Base-by-base conservation (phyloP, 2,888 invertebrate genomes). In the Hololepta plana region DNA sequence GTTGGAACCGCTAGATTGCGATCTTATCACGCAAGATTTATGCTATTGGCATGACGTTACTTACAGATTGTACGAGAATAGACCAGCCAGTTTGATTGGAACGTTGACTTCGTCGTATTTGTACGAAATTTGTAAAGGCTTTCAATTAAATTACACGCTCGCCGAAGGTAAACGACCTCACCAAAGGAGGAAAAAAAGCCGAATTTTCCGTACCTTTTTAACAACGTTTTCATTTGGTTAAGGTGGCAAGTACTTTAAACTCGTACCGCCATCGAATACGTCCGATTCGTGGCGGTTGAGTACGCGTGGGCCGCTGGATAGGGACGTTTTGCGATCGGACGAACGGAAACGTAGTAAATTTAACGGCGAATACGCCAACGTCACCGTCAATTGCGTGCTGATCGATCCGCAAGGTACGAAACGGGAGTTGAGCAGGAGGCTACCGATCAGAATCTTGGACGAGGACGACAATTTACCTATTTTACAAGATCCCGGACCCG, bases 391-490 rank as follows among this genome's bases (percentile, higher is more conserved):
- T 26, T 62, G 61, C 39, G 51, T 54, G 27, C 47, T 59, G 1
- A 55, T 52, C 44, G 46, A 51, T 37, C 41, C 47, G 11, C 42
- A 39, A 8, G 49, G 53, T 9, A 49, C 49, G 4, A 36, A 38
- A 5, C 46, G 55, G 26, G 44, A 46, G 1, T 37, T 49, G 9
- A 39, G 44, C 14, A 51, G 49, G 32, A 41, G 45, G 2, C 37
- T 62, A 4, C 41, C 47, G 21, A 44, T 69, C n/a, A 53, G 57
- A 3, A 39, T 68, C 15, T 50, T 67, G 35, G 62, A 65, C 35
- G 54, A 59, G 23, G 53, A 61, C 35, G 59, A 59, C 35, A 58
- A 59, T 45, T 50, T 53, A 2, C 60, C 60, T 1, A 33, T 42
- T n/a, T 40, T 49, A 6, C 56, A 59, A 29, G 45, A 45, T 2